phyloP scores from a whole-genome alignment of 2,888 invertebrate species.

The Eupithecia vulgata region DNA sequence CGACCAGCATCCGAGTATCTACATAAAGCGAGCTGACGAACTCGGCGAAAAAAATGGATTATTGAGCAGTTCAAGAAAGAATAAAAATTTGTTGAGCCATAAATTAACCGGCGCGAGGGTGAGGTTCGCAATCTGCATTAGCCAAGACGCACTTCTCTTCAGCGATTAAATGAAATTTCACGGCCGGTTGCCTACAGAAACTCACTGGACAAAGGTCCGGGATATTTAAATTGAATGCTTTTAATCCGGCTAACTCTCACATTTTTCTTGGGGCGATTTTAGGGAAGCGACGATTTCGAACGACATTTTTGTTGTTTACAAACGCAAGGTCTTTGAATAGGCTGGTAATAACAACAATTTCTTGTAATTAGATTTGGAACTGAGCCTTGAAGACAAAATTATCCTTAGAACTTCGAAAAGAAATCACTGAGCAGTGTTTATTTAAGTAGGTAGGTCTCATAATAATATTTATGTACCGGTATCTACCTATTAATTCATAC shows the following conservation, averaged over 20 bases:
- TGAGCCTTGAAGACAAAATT: not conserved
- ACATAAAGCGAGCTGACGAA: constrained; percentile 36
- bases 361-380: not conserved
- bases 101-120: constrained; percentile 75
- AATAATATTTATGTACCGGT: not conserved
- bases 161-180: constrained; percentile 82
- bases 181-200: constrained; percentile 75
- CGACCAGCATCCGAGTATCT: not conserved
- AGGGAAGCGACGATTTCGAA: constrained; percentile 45
- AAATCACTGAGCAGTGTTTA: not conserved
- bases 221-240: constrained; percentile 79
- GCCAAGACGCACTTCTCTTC: constrained; percentile 79
- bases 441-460: not conserved
- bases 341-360: not conserved
- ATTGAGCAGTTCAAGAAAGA: constrained; percentile 77
- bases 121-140: constrained; percentile 80
- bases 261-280: constrained; percentile 60
- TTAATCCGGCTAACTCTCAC: constrained; percentile 69
- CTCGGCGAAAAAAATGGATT: constrained; percentile 65
- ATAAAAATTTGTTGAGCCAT: constrained; percentile 81
- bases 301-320: constrained; percentile 18
- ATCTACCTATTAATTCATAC: not conserved
- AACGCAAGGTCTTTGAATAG: not conserved
- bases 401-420: not conserved
- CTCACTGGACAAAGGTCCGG: constrained; percentile 77